phyloP scores from a whole-genome alignment of 2,888 invertebrate genomes.

The Drosophila kuntzei region DNA sequence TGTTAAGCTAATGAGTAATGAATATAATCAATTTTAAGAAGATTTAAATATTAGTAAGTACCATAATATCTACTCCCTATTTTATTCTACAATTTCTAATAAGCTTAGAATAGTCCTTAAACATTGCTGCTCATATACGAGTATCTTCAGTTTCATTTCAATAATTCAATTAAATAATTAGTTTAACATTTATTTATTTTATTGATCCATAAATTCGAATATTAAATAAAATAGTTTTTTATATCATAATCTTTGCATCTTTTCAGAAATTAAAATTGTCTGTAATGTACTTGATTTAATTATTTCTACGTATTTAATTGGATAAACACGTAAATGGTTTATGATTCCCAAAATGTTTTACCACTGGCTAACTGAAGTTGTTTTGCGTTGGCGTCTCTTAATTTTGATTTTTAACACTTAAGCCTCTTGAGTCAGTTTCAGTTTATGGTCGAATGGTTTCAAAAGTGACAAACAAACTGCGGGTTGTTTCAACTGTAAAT shows the following conservation, averaged over 20 bases:
- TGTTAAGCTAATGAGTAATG: slow-evolving; percentile 11
- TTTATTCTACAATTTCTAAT: background rate
- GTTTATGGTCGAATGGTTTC: slow-evolving; percentile 14
- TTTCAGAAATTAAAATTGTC: background rate
- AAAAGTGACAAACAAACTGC: slow-evolving; percentile 11
- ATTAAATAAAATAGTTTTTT: no score
- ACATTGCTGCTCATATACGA: no score
- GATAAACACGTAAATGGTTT: background rate
- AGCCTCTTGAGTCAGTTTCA: slow-evolving; percentile 5
- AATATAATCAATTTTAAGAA: background rate
- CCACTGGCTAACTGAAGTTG: background rate
- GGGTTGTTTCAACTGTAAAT: slow-evolving; percentile 38
- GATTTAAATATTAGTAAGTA: background rate
- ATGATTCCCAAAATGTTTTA: background rate
- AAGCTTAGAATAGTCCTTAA: no score
- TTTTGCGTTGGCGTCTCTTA: background rate
- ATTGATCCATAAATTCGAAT: no score
- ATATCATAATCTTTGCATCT: background rate
- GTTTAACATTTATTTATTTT: no score
- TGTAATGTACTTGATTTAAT: background rate
- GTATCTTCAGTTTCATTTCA: no score
- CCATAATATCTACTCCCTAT: background rate
- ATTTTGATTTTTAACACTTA: background rate
- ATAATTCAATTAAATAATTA: no score
- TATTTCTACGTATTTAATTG: background rate